Percentiles rank a stretch among this genome's conserved stretches.
Evolutionary conservation across 2,797 vertebrate genomes (phyloP).

Genomic region (Acropternis orthonyx): DNA sequence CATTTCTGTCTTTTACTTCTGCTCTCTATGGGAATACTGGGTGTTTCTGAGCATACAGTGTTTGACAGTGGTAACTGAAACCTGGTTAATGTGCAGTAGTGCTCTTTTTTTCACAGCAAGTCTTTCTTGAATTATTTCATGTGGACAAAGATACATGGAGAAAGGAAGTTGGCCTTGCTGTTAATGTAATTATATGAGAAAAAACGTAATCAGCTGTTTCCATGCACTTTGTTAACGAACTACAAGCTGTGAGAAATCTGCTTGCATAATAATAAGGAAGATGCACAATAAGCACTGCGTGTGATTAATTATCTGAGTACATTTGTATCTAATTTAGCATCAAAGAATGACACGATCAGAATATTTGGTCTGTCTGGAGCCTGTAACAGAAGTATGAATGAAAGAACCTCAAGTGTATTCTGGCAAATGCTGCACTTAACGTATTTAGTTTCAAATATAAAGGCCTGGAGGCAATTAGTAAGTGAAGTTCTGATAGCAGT

Average conservation of each 20-base stretch:
- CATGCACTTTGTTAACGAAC: conserved; percentile 44
- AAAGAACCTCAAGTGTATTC: background rate
- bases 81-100: background rate
- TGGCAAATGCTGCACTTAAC: conserved; percentile 8
- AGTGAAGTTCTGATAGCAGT: background rate
- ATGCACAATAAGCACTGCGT: conserved; percentile 44
- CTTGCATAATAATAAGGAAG: conserved; percentile 41
- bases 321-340: conserved; percentile 55
- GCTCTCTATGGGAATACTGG: background rate
- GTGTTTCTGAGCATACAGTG: background rate
- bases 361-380: conserved; percentile 31
- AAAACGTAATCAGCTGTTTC: conserved; percentile 61
- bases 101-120: background rate
- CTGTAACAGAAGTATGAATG: conserved; percentile 21
- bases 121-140: background rate
- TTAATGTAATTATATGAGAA: conserved; percentile 48
- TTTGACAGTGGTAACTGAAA: background rate
- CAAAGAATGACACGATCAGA: conserved; percentile 21
- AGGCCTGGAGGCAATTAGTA: conserved; percentile 8
- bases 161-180: background rate
- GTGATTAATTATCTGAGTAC: conserved; percentile 54
- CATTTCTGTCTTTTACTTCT: background rate
- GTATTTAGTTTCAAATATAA: conserved; percentile 3
- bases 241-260: conserved; percentile 46
- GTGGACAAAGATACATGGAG: background rate